Evolutionary conservation across 2,113 vertebrate species (phyloP).

Genomic region (Meriones unguiculatus): DNA sequence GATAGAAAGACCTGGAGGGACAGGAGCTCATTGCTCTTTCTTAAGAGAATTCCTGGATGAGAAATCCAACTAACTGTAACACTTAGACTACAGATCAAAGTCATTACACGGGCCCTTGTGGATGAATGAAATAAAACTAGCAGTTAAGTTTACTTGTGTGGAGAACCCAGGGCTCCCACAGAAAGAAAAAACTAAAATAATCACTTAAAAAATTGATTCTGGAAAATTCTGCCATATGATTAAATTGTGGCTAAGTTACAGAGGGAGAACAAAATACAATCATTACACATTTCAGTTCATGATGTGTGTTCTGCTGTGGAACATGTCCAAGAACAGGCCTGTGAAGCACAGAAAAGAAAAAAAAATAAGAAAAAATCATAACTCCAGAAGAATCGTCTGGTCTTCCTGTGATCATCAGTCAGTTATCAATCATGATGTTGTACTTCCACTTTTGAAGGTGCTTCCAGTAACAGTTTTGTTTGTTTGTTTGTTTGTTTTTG

Average conservation of each 20-base stretch:
- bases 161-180: neutral
- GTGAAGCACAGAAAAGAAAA: neutral
- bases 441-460: neutral
- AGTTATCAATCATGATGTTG: neutral
- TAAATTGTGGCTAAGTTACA: neutral
- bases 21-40: too few species aligned
- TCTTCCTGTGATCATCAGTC: too few species aligned
- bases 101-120: neutral
- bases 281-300: neutral
- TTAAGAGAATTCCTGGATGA: neutral
- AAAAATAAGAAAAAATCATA: neutral
- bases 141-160: neutral
- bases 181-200: neutral
- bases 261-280: neutral
- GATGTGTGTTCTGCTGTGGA: neutral
- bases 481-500: neutral
- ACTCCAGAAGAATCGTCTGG: neutral
- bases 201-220: neutral
- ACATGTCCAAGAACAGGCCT: neutral
- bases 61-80: neutral
- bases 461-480: neutral
- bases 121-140: neutral
- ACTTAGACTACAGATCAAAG: neutral
- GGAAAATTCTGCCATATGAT: neutral
- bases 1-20: too few species aligned